Evolutionary conservation across 2,113 vertebrate genomes (phyloP).

Genomic region (Onychostoma macrolepis): DNA sequence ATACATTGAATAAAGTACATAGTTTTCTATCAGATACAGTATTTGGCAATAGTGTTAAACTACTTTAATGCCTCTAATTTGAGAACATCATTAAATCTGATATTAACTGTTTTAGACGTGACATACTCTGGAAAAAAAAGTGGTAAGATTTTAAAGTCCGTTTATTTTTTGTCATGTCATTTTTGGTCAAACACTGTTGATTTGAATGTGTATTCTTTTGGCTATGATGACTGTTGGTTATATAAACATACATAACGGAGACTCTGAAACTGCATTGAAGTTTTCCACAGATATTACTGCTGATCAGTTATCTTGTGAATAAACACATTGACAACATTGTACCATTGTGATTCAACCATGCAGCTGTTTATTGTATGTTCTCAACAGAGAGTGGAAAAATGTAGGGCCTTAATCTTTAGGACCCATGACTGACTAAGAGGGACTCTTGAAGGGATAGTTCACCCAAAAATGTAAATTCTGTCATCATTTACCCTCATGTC

Average conservation of each 20-base stretch:
- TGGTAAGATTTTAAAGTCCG: constrained; percentile 18
- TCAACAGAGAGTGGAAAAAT: constrained; percentile 1
- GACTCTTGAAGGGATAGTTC: background rate
- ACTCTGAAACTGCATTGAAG: background rate
- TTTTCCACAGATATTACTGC: background rate
- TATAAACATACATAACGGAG: background rate
- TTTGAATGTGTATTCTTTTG: constrained; percentile 8
- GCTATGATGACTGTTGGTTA: constrained; percentile 30
- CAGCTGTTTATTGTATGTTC: constrained; percentile 26
- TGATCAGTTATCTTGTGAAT: background rate
- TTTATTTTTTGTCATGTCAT: constrained; percentile 22
- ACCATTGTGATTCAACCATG: constrained; percentile 7
- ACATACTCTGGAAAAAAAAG: background rate
- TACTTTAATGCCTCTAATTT: constrained; percentile 37
- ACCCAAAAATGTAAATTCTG: background rate
- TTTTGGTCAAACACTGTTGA: background rate
- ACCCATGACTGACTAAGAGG: background rate
- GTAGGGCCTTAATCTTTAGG: background rate
- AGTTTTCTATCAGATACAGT: constrained; percentile 55
- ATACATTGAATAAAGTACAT: constrained; percentile 45
- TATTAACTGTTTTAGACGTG: constrained; percentile 35
- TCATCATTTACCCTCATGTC: background rate
- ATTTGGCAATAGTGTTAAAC: constrained; percentile 38
- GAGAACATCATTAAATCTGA: background rate
- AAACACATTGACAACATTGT: constrained; percentile 1